A percentile compares a stretch with the other conserved stretches of the same genome.
phyloP scores from a whole-genome alignment of 2,888 invertebrate species.

The Venustoraphidia nigricollis region DNA sequence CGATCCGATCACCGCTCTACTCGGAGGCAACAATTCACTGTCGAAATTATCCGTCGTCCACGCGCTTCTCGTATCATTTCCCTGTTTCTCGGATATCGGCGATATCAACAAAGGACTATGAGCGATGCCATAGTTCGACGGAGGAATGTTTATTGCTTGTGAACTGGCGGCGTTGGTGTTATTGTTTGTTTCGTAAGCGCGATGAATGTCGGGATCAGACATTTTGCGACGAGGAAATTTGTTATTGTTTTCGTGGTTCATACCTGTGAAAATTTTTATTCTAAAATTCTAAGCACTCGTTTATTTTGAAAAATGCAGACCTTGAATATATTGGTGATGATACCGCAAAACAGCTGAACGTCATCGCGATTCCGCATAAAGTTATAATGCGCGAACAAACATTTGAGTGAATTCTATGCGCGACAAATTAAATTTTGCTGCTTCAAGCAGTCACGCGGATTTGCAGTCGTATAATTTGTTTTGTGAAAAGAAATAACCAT shows the following conservation, averaged over 20 bases:
- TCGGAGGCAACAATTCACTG: slow-evolving; percentile 34
- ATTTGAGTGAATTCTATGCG: too few species aligned
- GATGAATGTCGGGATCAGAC: slow-evolving; percentile 80
- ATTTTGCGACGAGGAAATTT: slow-evolving; percentile 55
- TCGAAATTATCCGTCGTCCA: slow-evolving; percentile 26
- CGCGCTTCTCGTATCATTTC: slow-evolving; percentile 18
- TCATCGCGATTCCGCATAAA: too few species aligned
- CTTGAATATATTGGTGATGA: too few species aligned
- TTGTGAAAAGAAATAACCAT: too few species aligned
- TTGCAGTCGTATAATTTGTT: too few species aligned
- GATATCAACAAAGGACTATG: slow-evolving; percentile 22
- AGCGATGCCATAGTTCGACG: slow-evolving; percentile 14
- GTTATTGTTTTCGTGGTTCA: slow-evolving; percentile 11
- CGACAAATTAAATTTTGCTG: too few species aligned
- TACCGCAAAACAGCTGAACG: too few species aligned
- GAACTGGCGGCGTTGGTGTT: slow-evolving; percentile 13
- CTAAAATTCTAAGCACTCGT: too few species aligned
- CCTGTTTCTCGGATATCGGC: slow-evolving; percentile 17
- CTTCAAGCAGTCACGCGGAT: too few species aligned
- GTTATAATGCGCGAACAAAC: too few species aligned
- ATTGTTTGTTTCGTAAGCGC: slow-evolving; percentile 27
- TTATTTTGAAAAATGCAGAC: too few species aligned
- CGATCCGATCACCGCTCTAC: slow-evolving; percentile 37
- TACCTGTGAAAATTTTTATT: too few species aligned
- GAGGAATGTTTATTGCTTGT: slow-evolving; percentile 27